Base-by-base conservation (phyloP, 92 coral and sea anemone species). In the Bergia puertoricense region DNA sequence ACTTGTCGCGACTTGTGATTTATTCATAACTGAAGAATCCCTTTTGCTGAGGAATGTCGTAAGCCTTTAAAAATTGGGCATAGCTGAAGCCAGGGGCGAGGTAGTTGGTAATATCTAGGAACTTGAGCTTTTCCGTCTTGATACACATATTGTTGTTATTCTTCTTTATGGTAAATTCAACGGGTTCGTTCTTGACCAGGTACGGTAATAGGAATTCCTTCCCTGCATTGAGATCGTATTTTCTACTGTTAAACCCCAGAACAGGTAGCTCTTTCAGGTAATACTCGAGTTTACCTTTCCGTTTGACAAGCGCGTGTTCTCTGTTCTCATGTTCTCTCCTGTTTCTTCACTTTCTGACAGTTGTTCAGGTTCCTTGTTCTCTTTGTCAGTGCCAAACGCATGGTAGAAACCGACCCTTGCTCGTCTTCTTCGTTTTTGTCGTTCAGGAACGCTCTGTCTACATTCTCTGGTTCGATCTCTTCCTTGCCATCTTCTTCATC, bases 1-100 rank as follows among this genome's bases (percentile, higher is more conserved):
- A 59, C 90, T 90, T 90, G 30, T 89, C 92, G 4, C 86, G 71
- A 9, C 71, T 8, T 30, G 83, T 8, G 11, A 92, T 36, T 88
- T 90, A 90, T 57, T 90, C 92, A 39, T 87, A 86, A 3, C 89
- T 89, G 23, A 92, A 92, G 46, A 68, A 86, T 2, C 92, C 91
- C 74, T 92, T 92, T 20, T 86, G 77, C 41, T 86, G 88, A 1
- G 84, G 43, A 40, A 89, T 86, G 18, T 92, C 89, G 86, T 81
- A 89, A 8, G 91, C 91, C 22, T 89, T 89, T 4, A 92, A 74
- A 75, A 92, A 89, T 72, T 92, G 88, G 42, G 81, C 86, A 22
- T 89, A 92, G 57, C 72, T 85, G 92, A 89, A 89, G 1, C 94
- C 89, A 0, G 92, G 89, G 0, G 92, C 92, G 9, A 92, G 73